Conservation (phyloP, 2,113 vertebrate genomes). For the Corvus moneduloides region DNA sequence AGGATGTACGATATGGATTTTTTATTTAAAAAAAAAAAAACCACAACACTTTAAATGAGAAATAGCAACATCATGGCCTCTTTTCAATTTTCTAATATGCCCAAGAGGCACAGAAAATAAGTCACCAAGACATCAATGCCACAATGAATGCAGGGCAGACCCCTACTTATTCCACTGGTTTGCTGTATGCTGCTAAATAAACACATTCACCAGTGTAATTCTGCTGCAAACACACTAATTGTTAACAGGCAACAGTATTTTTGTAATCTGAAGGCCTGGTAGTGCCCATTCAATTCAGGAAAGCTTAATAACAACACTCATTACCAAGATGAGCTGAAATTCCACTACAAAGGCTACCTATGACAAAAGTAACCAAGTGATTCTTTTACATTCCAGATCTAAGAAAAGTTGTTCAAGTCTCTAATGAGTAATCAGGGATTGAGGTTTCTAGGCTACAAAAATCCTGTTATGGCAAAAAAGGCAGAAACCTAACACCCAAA, state of each 20-base stretch:
- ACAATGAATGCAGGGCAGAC: not conserved
- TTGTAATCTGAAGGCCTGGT: slow-evolving; percentile 35
- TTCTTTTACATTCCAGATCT: slow-evolving; percentile 70
- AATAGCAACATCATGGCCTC: slow-evolving; percentile 68
- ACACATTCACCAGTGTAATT: slow-evolving; percentile 7
- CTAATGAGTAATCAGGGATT: slow-evolving; percentile 81
- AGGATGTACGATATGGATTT: slow-evolving; percentile 78
- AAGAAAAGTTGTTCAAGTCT: slow-evolving; percentile 74
- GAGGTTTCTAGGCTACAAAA: slow-evolving; percentile 83
- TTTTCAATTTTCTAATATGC: slow-evolving; percentile 72
- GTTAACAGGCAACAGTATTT: slow-evolving; percentile 31
- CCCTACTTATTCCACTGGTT: not conserved
- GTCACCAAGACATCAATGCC: slow-evolving; percentile 46
- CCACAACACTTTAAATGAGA: slow-evolving; percentile 72
- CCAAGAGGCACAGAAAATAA: slow-evolving; percentile 68
- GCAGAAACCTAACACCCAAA: slow-evolving; percentile 80
- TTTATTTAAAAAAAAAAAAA: slow-evolving; percentile 48
- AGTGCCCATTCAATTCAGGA: slow-evolving; percentile 52
- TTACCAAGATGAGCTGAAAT: slow-evolving; percentile 62
- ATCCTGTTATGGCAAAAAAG: slow-evolving; percentile 76
- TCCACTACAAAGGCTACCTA: slow-evolving; percentile 56
- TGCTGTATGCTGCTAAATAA: slow-evolving; percentile 47
- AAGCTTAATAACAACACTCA: slow-evolving; percentile 61
- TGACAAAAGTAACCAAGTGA: slow-evolving; percentile 63
- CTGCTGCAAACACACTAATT: slow-evolving; percentile 54